Conservation (phyloP, 2,797 vertebrate genomes). For the Poecilia picta region DNA sequence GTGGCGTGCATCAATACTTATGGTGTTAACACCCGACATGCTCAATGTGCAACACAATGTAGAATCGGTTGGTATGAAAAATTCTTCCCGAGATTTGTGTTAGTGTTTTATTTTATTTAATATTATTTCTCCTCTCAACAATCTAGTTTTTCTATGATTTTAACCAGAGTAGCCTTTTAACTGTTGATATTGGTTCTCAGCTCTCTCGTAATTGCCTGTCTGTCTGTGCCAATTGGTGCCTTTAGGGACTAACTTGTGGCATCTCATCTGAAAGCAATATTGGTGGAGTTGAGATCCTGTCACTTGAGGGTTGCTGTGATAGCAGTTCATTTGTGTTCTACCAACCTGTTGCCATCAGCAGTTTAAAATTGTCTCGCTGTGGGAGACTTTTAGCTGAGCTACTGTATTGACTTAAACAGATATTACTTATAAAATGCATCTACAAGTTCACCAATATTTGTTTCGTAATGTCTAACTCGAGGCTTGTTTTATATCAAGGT, state of each 20-base stretch:
- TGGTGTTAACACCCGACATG: background rate
- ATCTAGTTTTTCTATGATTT: constrained; percentile 11
- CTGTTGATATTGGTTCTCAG: constrained; percentile 1
- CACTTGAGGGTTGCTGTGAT: constrained; percentile 26
- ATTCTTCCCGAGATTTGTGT: constrained; percentile 3
- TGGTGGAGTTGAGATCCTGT: constrained; percentile 34
- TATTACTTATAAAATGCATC: background rate
- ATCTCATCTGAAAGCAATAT: constrained; percentile 36
- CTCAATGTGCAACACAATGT: background rate
- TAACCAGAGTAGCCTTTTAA: constrained; percentile 17
- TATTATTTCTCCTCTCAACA: constrained; percentile 14
- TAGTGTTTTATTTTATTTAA: constrained; percentile 21
- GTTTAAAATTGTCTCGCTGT: constrained; percentile 19
- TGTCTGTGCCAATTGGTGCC: constrained; percentile 18
- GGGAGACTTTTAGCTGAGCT: background rate
- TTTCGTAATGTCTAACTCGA: background rate
- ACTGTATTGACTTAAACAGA: constrained; percentile 1
- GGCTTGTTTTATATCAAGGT: background rate
- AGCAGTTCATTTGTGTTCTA: constrained; percentile 19
- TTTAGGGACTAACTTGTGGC: constrained; percentile 17
- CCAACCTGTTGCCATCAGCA: constrained; percentile 19
- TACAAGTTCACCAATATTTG: background rate
- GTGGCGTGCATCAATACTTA: background rate
- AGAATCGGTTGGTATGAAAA: background rate
- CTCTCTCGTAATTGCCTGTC: constrained; percentile 20